Evolutionary conservation across 2,797 vertebrate genomes (phyloP), one percentile per base, ranked within the genome.

Genomic region (Lithobates sylvaticus): DNA sequence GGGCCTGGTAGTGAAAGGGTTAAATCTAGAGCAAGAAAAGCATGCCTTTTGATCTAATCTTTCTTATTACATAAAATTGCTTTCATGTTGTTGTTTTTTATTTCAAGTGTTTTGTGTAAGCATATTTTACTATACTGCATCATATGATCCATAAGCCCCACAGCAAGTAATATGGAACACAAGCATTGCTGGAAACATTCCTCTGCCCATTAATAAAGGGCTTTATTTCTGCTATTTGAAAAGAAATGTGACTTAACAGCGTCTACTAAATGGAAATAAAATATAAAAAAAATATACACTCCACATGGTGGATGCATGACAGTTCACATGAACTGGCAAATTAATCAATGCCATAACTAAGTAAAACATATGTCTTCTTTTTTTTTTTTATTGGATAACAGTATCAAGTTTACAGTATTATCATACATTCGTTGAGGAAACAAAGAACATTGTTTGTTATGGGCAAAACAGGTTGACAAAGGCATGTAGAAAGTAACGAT

Each of bases 61-160:
- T 34, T 21, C 8, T 8, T 12, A 15, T 71, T 32, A 36, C 27
- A 23, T 18, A 3, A 18, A 64, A 44, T 10, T 26, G 42, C 65
- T 75, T 68, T 72, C 21, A 32, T 50, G 39, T 54, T 61, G 72
- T 29, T 29, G 12, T 23, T 69, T 39, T 69, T 47, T 34, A 10
- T 70, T 75, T 76, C 10, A 21, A 21, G 23, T 58, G 78, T 8
- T 82, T 61, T 16, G n/a, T 27, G 67, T 68, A 54, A 83, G 54
- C 67, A 32, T 47, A 70, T 77, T 69, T 44, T 61, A 3, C 64
- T 39, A 77, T 29, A 39, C 65, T 58, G 26, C 32, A 70, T 84
- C n/a, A 70, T 47, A 77, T 84, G 82, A 58, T 70, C 77, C 74
- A 77, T 54, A 77, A 76, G 74, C 65, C 64, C 65, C 16, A 36